Percentiles rank a stretch among this genome's conserved stretches.
phyloP scores from a whole-genome alignment of 2,888 invertebrate genomes.

The Hydropsyche betteni region DNA sequence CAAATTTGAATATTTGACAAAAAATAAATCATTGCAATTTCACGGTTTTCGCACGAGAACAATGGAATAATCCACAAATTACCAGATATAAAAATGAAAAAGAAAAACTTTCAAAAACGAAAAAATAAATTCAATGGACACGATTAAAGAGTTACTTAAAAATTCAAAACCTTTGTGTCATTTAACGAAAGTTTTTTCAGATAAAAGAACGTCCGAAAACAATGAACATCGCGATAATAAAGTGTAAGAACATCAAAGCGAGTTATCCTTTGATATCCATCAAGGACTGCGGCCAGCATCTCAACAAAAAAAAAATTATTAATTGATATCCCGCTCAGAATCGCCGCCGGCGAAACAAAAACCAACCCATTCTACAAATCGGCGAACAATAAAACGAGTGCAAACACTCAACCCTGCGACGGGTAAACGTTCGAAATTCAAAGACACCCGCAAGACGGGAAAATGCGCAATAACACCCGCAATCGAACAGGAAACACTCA shows the following conservation, averaged over 20 bases:
- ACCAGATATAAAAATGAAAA: not conserved
- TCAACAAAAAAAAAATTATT: no score
- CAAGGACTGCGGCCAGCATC: no score
- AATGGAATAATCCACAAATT: no score
- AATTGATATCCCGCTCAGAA: no score
- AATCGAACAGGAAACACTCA: slow-evolving; percentile 34
- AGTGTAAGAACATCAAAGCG: not conserved
- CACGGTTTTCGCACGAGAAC: no score
- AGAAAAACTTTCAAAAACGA: slow-evolving; percentile 5
- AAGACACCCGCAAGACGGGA: slow-evolving; percentile 18
- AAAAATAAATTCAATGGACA: slow-evolving; percentile 18
- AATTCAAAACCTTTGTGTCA: slow-evolving; percentile 27
- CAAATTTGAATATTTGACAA: no score
- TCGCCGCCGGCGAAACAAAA: no score
- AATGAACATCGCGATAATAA: slow-evolving; percentile 6
- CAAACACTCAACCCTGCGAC: no score
- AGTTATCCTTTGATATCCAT: no score
- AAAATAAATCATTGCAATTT: no score
- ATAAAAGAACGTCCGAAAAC: not conserved
- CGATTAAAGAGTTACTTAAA: slow-evolving; percentile 30
- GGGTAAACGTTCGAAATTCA: slow-evolving; percentile 1
- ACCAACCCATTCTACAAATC: no score
- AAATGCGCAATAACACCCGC: slow-evolving; percentile 26
- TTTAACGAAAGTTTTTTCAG: slow-evolving; percentile 7
- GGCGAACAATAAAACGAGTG: no score